Conservation (phyloP, 2,797 vertebrate species). For the Pangasius djambal region DNA sequence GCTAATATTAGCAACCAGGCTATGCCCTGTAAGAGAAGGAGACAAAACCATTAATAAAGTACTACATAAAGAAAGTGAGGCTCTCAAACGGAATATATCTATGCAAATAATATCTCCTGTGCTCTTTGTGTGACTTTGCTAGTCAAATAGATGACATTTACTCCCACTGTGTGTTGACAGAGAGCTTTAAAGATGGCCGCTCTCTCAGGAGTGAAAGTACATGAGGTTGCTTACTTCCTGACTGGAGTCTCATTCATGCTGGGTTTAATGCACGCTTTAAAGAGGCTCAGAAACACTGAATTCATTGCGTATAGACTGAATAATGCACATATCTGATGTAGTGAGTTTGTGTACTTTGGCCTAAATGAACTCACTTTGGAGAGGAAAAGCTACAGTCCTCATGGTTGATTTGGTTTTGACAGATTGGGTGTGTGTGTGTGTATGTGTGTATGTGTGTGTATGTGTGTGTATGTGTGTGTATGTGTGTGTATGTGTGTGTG, state of each 20-base stretch:
- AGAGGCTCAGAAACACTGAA: not conserved
- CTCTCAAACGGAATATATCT: not conserved
- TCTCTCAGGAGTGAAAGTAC: constrained; percentile 57
- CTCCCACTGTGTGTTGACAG: constrained; percentile 51
- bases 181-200: constrained; percentile 78
- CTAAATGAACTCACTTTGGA: not conserved
- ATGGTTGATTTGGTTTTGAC: not conserved
- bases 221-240: constrained; percentile 69
- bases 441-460: not conserved
- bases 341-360: not conserved
- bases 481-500: not conserved
- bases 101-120: not conserved
- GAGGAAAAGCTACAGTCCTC: not conserved
- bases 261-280: constrained; percentile 31
- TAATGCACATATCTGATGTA: not conserved
- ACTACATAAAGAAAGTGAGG: not conserved
- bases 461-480: not conserved
- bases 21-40: constrained; percentile 56
- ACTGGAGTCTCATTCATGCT: constrained; percentile 39
- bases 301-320: not conserved
- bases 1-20: constrained; percentile 53
- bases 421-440: not conserved
- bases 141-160: constrained; percentile 55
- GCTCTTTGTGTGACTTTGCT: not conserved
- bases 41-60: constrained; percentile 47